Evolutionary conservation across 2,113 vertebrate genomes (phyloP).

Genomic region (Toxotes chatareus): DNA sequence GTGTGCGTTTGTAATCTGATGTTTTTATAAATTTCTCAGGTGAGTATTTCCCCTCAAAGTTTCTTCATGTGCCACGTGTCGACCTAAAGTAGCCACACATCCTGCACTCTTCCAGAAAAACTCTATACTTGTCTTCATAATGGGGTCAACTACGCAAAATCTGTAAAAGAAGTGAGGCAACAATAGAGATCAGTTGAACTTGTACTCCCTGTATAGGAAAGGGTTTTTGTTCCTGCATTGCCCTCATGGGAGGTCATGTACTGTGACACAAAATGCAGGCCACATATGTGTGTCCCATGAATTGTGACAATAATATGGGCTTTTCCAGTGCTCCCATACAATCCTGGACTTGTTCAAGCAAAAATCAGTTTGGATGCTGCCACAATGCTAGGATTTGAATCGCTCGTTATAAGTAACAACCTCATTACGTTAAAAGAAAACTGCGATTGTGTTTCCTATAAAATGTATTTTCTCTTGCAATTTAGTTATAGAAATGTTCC

Average conservation of each 20-base stretch:
- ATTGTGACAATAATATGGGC: constrained; percentile 37
- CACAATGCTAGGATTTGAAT: background rate
- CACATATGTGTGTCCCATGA: constrained; percentile 32
- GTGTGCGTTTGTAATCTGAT: background rate
- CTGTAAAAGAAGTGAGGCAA: constrained; percentile 25
- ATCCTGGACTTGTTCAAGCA: constrained; percentile 31
- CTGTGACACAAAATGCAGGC: constrained; percentile 44
- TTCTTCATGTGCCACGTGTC: constrained; percentile 33
- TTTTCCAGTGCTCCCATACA: constrained; percentile 38
- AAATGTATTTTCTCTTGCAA: no score
- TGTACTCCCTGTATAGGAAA: constrained; percentile 40
- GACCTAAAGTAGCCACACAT: background rate
- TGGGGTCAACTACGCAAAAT: constrained; percentile 46
- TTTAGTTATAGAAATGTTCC: background rate
- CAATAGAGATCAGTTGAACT: constrained; percentile 63
- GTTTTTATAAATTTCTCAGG: background rate
- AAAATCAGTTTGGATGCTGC: background rate
- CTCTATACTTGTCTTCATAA: constrained; percentile 44
- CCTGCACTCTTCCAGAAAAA: constrained; percentile 13
- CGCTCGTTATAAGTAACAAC: background rate
- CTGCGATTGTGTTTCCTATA: no score
- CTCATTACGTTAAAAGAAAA: background rate
- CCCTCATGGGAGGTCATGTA: constrained; percentile 72
- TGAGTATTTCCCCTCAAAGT: background rate
- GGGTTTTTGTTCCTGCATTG: constrained; percentile 64